Evolutionary conservation across 2,797 vertebrate species (phyloP), one percentile per base, ranked within the genome.

Genomic region (Liparis tanakae): DNA sequence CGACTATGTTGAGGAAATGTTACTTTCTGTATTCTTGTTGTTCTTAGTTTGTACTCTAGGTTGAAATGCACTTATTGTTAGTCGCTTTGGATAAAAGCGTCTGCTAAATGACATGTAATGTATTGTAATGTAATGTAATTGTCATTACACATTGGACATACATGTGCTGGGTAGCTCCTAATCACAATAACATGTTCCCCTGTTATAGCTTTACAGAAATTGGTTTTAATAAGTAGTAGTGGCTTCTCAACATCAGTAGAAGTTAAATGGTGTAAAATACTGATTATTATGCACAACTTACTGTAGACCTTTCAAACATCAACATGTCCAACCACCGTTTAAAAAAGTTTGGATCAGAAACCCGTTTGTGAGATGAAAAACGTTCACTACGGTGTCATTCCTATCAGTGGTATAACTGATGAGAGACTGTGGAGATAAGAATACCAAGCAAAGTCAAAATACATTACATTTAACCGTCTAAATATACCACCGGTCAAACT

Each of bases 391-490:
- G 48, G 50, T 34, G 51, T 58, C 15, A 33, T 34, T 61, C n/a
- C 41, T 39, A 3, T 60, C 18, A 37, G 39, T 53, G 15, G 14
- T 59, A 43, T 60, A 66, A n/a, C 3, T 34, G n/a, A 3, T 44
- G 20, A 51, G 60, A 18, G 25, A 25, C 20, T 68, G 39, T 22
- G 36, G 25, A 59, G 17, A 50, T 55, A 33, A 15, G 3, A 8
- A 14, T 30, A 20, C 70, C 12, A 64, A 25, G 51, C 8, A 17
- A 64, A 48, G 1, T 50, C 3, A 55, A 68, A 4, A 46, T 17
- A 37, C 7, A 44, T 63, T 36, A 25, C 13, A 70, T 67, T 33
- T 74, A 55, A 67, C 22, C 5, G 34, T 73, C 25, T 78, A 34
- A 10, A 20, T 54, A 22, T 17, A 17, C n/a, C 54, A 15, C 9